Evolutionary conservation across 2,888 invertebrate species (phyloP), one percentile per base, ranked within the genome.

Genomic region (Cephalotes varians): DNA sequence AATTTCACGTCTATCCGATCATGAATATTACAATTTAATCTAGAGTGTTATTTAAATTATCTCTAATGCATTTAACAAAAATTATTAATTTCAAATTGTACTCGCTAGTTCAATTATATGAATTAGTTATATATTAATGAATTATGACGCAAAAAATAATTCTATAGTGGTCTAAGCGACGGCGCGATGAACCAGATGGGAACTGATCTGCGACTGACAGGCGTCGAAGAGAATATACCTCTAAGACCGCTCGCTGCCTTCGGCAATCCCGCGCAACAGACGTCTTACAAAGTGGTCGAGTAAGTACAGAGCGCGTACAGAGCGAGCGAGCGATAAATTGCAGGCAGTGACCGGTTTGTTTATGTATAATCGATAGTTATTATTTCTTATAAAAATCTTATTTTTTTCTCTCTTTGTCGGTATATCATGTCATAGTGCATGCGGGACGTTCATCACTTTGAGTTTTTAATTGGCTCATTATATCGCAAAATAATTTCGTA

Each of bases 161-260:
- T 4, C 7, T 58, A 51, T 82, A 94, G 94, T 31, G 93, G 93
- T 49, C 88, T 94, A 82, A 93, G 94, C 84, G 94, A 94, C 84
- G 90, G 92, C 76, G 92, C 93, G 81, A 93, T 93, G 92, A 94
- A 93, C 83, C 94, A 93, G 85, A 85, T 93, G 88, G 93, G 92
- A 71, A 87, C 91, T 82, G 94, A 93, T 77, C 86, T 91, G 44
- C 91, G 93, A 80, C 83, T 94, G 74, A 88, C 91, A 58, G 94
- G 93, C 7, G 96, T 96, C 80, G 96, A 96, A 88, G 98, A 98
- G 93, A 97, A 96, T 91, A 98, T 98, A 94, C 98, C 98, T 69
- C 95, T 98, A 91, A 95, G 97, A 92, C 97, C 97, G 76, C 95
- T 98, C 58, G 95, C 95, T 84, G 96, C 97, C 91, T 96, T 97